Evolutionary conservation across 2,888 invertebrate genomes (phyloP).

Genomic region (Cetonia aurata): DNA sequence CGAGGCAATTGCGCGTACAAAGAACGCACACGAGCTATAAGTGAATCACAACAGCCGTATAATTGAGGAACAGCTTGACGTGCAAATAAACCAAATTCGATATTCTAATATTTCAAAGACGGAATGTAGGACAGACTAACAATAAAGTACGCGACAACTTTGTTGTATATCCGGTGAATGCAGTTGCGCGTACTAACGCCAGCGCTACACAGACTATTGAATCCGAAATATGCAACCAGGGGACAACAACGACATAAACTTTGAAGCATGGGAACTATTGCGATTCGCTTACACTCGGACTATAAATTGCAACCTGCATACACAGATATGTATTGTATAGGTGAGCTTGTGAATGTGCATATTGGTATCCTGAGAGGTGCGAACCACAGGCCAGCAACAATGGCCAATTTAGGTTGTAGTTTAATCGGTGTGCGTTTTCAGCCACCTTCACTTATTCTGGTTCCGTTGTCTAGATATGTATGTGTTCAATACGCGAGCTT

Average conservation of each 20-base stretch:
- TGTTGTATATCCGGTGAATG: conserved; percentile 15
- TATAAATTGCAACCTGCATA: conserved; percentile 7
- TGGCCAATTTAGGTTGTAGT: too few relatives aligned
- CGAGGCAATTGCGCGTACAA: conserved; percentile 8
- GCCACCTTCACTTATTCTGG: too few relatives aligned
- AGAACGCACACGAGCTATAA: conserved; percentile 1
- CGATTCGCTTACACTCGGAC: conserved; percentile 7
- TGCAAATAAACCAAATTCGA: conserved; percentile 16
- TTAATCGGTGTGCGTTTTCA: too few relatives aligned
- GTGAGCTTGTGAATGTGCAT: too few relatives aligned
- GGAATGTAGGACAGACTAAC: conserved; percentile 20
- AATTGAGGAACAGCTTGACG: conserved; percentile 14
- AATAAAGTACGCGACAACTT: conserved; percentile 20
- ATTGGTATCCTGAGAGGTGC: too few relatives aligned
- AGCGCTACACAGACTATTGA: conserved; percentile 12
- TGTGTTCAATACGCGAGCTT: too few relatives aligned
- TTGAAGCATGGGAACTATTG: conserved; percentile 10
- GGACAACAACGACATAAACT: not conserved
- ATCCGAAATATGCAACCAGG: conserved; percentile 17
- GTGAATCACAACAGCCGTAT: not conserved
- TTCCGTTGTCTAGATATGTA: too few relatives aligned
- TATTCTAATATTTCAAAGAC: conserved; percentile 36
- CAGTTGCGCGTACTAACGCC: conserved; percentile 13
- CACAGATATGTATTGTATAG: not conserved
- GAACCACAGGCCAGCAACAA: too few relatives aligned